Percentiles rank a stretch among this genome's conserved stretches.
Evolutionary conservation across 2,113 vertebrate genomes (phyloP).

Genomic region (Podarcis cretensis): DNA sequence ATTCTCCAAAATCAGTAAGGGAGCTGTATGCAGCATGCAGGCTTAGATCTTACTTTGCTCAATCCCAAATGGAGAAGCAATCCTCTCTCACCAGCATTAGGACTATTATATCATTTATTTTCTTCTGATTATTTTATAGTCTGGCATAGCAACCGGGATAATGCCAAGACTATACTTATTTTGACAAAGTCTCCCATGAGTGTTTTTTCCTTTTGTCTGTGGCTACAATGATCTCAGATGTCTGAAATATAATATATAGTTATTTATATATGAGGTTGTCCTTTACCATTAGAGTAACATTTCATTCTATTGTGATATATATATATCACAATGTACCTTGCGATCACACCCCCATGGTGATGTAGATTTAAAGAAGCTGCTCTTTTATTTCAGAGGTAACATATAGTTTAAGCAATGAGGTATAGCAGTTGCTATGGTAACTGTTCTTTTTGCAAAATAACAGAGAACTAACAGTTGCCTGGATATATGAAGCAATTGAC

Average conservation of each 20-base stretch:
- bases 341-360: not conserved
- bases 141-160: not conserved
- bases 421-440: slow-evolving; percentile 67
- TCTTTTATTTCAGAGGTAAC: slow-evolving; percentile 44
- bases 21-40: not conserved
- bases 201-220: not conserved
- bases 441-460: slow-evolving; percentile 45
- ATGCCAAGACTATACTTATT: not conserved
- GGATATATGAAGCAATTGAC: slow-evolving; percentile 50
- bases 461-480: slow-evolving; percentile 55
- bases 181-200: not conserved
- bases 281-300: not conserved
- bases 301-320: not conserved
- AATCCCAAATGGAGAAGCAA: not conserved
- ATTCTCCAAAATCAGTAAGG: not conserved
- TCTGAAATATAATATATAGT: not conserved
- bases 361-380: not conserved
- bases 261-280: slow-evolving; percentile 8
- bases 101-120: not conserved
- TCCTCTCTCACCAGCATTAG: not conserved
- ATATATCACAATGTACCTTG: not conserved
- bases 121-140: not conserved
- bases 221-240: not conserved
- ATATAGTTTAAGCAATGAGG: slow-evolving; percentile 19
- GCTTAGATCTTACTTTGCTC: not conserved